Conservation (phyloP, 2,888 invertebrate genomes). For the Oscheius onirici region DNA sequence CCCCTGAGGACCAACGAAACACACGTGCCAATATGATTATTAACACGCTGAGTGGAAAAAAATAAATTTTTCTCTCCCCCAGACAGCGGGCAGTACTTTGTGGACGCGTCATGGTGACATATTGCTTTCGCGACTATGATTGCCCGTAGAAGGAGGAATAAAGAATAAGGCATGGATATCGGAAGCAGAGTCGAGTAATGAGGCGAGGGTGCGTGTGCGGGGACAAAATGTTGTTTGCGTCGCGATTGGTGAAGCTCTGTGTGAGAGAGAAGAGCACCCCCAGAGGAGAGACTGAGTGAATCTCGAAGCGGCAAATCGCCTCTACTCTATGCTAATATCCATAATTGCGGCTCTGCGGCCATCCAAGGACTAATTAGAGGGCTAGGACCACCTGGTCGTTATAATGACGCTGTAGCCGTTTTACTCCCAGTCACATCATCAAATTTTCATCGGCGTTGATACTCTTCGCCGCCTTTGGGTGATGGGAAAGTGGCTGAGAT, state of each 20-base stretch:
- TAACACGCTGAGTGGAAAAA: no score
- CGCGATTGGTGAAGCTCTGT: slow-evolving; percentile 14
- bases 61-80: no score
- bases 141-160: neutral
- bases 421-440: neutral
- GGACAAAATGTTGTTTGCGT: slow-evolving; percentile 33
- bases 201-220: slow-evolving; percentile 28
- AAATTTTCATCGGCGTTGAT: slow-evolving; percentile 22
- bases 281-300: neutral
- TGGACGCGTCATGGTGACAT: neutral
- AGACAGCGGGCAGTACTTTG: no score
- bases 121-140: neutral
- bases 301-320: slow-evolving; percentile 27
- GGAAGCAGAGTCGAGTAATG: slow-evolving; percentile 27
- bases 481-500: neutral
- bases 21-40: no score
- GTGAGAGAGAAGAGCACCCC: neutral
- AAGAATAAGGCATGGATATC: slow-evolving; percentile 3
- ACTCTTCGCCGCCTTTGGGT: slow-evolving; percentile 7
- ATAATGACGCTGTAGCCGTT: neutral
- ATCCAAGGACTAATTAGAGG: slow-evolving; percentile 24
- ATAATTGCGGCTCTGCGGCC: slow-evolving; percentile 23
- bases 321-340: slow-evolving; percentile 16
- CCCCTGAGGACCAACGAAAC: no score
- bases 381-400: slow-evolving; percentile 22